Evolutionary conservation across 2,888 invertebrate genomes (phyloP).

Genomic region (Cheilosia soror): DNA sequence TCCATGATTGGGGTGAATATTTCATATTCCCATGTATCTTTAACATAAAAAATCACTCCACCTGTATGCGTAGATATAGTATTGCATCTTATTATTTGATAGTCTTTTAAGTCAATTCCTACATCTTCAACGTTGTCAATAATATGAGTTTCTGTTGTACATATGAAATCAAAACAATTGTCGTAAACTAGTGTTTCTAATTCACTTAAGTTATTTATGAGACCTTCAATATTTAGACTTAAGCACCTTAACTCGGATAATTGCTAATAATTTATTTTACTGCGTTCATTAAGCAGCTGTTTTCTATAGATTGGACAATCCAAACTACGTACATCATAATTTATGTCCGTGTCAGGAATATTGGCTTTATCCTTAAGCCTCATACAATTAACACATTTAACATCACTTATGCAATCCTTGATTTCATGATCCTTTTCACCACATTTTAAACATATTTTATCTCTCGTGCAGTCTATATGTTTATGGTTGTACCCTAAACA

Average conservation of each 20-base stretch:
- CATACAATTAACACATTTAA: too few species aligned
- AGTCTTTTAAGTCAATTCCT: too few species aligned
- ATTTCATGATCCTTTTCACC: conserved; percentile 3
- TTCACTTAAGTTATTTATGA: background rate
- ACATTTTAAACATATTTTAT: background rate
- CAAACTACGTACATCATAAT: conserved; percentile 8
- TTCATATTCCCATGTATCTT: too few species aligned
- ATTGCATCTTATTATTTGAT: too few species aligned
- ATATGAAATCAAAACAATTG: background rate
- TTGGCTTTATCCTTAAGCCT: conserved; percentile 18
- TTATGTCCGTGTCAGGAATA: background rate
- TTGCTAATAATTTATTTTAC: conserved; percentile 28
- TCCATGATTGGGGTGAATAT: too few species aligned
- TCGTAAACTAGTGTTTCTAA: background rate
- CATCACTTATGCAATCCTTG: too few species aligned
- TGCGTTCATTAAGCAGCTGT: conserved; percentile 4
- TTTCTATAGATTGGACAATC: conserved; percentile 13
- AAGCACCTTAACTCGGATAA: conserved; percentile 4
- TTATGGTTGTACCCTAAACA: conserved; percentile 11
- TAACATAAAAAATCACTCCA: too few species aligned
- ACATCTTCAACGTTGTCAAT: too few species aligned
- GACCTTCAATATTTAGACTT: conserved; percentile 1
- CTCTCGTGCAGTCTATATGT: background rate
- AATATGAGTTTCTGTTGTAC: too few species aligned
- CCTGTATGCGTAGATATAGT: too few species aligned